Base-by-base conservation (phyloP, 2,888 invertebrate genomes). In the Dioctria rufipes region DNA sequence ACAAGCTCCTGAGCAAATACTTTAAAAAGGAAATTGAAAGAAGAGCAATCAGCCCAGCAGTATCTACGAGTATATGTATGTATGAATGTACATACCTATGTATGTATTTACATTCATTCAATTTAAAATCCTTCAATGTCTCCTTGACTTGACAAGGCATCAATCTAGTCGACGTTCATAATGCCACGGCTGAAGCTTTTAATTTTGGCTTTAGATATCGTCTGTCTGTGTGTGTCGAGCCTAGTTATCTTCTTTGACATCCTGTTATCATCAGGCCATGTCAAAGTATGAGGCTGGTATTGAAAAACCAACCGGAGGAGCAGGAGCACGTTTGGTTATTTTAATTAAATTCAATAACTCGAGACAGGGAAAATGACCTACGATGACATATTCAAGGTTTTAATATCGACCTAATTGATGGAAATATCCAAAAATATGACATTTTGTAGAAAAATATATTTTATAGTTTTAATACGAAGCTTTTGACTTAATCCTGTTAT, bases 111-210 rank as follows among this genome's bases (percentile, higher is more conserved):
- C 73, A 73, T 73, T 73, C 73, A 73, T 73, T 73, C 73, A 73
- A 73, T 73, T 73, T 73, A 73, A 73, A 73, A 73, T 73, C 73
- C 73, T 58, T 73, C 73, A 73, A 73, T 73, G 73, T 73, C 73
- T 73, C 73, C n/a, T 60, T 73, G 60, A 73, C 58, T 73, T 73
- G 73, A 73, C 73, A 73, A 73, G 73, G 60, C 73, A 73, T 73
- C 73, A 73, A 73, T 73, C 73, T 60, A 73, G 54, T 25, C 54
- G 58, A 60, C 58, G 39, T 54, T 54, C 58, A 58, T 73, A 73
- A 73, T 40, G 73, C 73, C 51, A 49, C 5, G 60, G 58, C 58
- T 73, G 60, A 42, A 42, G 73, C 73, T 73, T 73, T 73, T 73
- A 73, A 73, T 73, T 73, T 73, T 60, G 58, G 43, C 73, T 73